Evolutionary conservation across 2,797 vertebrate genomes (phyloP).

Genomic region (Rhynchotus rufescens): DNA sequence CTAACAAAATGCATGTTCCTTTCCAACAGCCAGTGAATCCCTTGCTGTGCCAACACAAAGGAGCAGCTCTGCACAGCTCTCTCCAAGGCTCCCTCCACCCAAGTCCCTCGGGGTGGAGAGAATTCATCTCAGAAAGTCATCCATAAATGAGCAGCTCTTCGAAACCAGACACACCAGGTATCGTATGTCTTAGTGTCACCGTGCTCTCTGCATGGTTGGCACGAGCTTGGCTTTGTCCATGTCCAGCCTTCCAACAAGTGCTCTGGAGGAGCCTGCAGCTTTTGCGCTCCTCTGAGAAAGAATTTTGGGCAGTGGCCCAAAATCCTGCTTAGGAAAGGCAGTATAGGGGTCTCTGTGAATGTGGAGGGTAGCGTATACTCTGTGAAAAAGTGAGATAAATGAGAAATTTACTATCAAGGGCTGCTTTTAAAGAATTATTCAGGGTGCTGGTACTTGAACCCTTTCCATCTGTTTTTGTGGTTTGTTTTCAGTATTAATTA

Average conservation of each 20-base stretch:
- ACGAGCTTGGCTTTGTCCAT: rapidly evolving
- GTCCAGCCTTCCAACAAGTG: neutral
- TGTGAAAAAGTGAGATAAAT: neutral
- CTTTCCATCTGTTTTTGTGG: neutral
- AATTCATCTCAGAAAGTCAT: conserved; percentile 82
- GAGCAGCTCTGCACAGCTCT: conserved; percentile 89
- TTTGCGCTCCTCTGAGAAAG: rapidly evolving
- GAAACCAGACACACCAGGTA: conserved; percentile 82
- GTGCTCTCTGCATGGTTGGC: neutral
- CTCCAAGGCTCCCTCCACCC: conserved; percentile 88
- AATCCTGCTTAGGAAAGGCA: neutral
- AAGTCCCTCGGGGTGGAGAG: conserved; percentile 85
- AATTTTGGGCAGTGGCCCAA: neutral
- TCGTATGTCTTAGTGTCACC: rapidly evolving
- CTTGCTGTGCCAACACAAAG: conserved; percentile 80
- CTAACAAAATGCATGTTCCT: neutral
- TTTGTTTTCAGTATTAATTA: neutral
- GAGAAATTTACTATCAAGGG: neutral
- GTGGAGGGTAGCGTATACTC: neutral
- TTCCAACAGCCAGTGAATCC: conserved; percentile 71
- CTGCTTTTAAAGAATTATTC: neutral
- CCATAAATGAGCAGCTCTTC: conserved; percentile 78
- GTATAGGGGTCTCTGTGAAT: neutral
- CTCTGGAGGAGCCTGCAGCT: neutral
- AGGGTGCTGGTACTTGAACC: neutral